phyloP scores from a whole-genome alignment of 2,797 vertebrate genomes.

The Eurystomus glaucurus region DNA sequence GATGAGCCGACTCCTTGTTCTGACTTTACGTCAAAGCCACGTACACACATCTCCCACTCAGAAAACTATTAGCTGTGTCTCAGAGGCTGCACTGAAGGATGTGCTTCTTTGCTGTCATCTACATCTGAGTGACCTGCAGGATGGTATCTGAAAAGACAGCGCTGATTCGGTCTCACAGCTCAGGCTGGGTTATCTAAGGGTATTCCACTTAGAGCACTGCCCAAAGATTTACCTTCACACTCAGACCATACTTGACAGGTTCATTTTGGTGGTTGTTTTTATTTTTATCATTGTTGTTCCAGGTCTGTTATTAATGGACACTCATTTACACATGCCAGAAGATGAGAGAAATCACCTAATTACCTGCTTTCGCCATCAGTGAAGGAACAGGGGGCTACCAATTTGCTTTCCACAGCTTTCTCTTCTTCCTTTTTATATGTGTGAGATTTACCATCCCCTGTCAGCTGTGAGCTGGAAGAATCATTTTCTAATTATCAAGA shows the following conservation, averaged over 20 bases:
- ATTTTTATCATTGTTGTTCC: constrained; percentile 59
- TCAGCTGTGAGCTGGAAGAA: constrained; percentile 62
- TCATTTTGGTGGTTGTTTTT: constrained; percentile 27
- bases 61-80: background rate
- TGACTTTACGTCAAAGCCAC: background rate
- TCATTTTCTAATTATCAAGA: constrained; percentile 75
- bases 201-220: rapidly evolving
- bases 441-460: constrained; percentile 59
- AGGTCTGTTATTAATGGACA: constrained; percentile 57
- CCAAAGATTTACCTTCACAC: background rate
- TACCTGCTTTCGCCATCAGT: constrained; percentile 67
- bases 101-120: rapidly evolving
- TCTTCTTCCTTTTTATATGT: background rate
- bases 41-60: background rate
- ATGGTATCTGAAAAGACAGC: background rate
- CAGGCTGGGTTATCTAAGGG: rapidly evolving
- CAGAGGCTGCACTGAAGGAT: background rate
- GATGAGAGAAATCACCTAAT: constrained; percentile 79
- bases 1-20: background rate
- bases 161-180: background rate
- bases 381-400: constrained; percentile 14
- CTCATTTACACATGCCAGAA: constrained; percentile 77
- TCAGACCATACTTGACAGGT: background rate
- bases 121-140: rapidly evolving
- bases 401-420: constrained; percentile 46